Base-by-base conservation (phyloP, 2,888 invertebrate genomes). In the Ceriagrion tenellum region DNA sequence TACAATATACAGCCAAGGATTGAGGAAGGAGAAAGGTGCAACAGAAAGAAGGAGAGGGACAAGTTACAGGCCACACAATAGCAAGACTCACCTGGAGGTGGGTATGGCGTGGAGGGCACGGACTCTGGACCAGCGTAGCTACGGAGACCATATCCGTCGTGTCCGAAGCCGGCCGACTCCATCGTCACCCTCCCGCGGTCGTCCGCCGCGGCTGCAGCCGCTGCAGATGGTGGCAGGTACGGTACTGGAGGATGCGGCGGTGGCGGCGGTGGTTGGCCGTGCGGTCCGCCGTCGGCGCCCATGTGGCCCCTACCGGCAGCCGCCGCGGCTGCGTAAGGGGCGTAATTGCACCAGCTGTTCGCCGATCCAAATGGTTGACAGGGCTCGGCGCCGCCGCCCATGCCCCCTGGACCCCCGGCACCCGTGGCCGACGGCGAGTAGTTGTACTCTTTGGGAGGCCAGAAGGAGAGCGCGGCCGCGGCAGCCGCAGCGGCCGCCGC, bases 341-440 rank as follows among this genome's bases (percentile, higher is more conserved):
- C 97, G 96, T 98, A 98, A 97, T 98, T 98, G 97, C 98, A 98
- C 97, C 98, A 98, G 96, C 98, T 97, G 97, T 98, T 98, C 90
- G 98, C 97, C 10, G 97, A 93, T 93, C 93, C 97, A 97, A 98
- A 98, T 95, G 98, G 98, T 96, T 98, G 98, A 96, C 98, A 98
- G 96, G 97, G 97, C 89, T 96, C 95, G 95, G 96, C 96, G 95
- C 95, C 96, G 95, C 96, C 96, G 63, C 95, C 95, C 95, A 90
- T 95, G 74, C 96, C 96, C 91, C 96, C 96, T 59, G 95, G 91
- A 59, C 96, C 96, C 81, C 95, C 95, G 88, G 95, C 95, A 69
- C 93, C 96, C 74, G 97, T 96, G 95, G 97, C 96, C 95, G 98
- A 97, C 88, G 97, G 97, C 63, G 95, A 81, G 95, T 96, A 96